Percentiles rank a stretch among this genome's conserved stretches.
phyloP scores from a whole-genome alignment of 2,797 vertebrate genomes.

The Gadopsis marmoratus region DNA sequence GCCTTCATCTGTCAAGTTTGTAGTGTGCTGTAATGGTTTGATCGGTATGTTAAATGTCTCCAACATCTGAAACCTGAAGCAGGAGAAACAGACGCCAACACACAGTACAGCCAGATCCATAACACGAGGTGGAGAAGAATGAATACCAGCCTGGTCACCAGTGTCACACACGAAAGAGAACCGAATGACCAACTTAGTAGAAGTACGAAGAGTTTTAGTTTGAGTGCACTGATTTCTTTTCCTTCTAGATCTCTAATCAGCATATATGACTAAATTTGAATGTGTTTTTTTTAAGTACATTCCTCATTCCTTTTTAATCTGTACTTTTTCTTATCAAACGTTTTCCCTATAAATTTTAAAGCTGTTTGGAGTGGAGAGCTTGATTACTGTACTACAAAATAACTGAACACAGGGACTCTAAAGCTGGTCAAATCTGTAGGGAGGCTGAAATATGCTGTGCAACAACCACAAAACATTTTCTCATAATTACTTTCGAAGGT shows the following conservation, averaged over 20 bases:
- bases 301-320: not conserved
- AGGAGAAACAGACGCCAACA: slow-evolving; percentile 44
- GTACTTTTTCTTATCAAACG: not conserved
- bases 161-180: slow-evolving; percentile 47
- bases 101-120: slow-evolving; percentile 42
- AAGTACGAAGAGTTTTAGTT: slow-evolving; percentile 15
- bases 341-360: slow-evolving; percentile 9
- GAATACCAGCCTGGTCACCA: slow-evolving; percentile 56
- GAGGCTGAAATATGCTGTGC: slow-evolving; percentile 37
- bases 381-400: slow-evolving; percentile 32
- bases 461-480: slow-evolving; percentile 48
- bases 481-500: slow-evolving; percentile 42
- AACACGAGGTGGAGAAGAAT: slow-evolving; percentile 34
- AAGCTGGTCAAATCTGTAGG: slow-evolving; percentile 29
- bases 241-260: not conserved
- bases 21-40: slow-evolving; percentile 46
- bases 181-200: slow-evolving; percentile 7
- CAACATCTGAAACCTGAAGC: slow-evolving; percentile 71
- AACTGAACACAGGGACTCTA: slow-evolving; percentile 28
- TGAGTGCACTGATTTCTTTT: slow-evolving; percentile 16
- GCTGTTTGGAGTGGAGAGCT: slow-evolving; percentile 12
- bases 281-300: not conserved
- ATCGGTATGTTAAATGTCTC: slow-evolving; percentile 60
- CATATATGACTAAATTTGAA: not conserved
- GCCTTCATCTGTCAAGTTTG: slow-evolving; percentile 48